Conservation (phyloP, 1,140 invertebrate genomes). For the Caenorhabditis remanei region DNA sequence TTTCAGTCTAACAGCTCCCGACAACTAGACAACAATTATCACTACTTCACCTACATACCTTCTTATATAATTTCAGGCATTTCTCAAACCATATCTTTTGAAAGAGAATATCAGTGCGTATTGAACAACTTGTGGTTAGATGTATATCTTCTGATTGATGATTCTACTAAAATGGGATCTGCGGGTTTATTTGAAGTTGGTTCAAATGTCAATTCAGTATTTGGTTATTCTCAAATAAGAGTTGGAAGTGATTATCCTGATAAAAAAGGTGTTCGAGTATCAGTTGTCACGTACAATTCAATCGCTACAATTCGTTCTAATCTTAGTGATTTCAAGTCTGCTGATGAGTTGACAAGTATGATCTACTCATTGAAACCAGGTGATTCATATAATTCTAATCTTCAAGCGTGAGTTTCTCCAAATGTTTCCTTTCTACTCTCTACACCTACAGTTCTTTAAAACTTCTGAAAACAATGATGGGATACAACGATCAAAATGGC, state of each 20-base stretch:
- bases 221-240: background rate
- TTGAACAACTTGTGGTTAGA: constrained; percentile 15
- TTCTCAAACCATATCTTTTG: background rate
- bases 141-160: background rate
- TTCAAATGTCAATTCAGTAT: background rate
- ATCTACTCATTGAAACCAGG: background rate
- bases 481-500: background rate
- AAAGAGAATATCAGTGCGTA: background rate
- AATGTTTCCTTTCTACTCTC: background rate
- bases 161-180: constrained; percentile 1
- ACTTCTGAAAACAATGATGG: background rate
- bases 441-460: background rate
- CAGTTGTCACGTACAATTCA: background rate
- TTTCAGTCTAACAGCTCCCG: no score
- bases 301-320: background rate
- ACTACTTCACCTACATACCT: no score
- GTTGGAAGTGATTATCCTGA: background rate
- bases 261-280: background rate
- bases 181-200: background rate
- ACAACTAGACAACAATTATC: no score
- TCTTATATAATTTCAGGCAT: background rate
- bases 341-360: background rate
- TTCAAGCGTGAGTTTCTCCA: background rate
- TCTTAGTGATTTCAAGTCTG: background rate
- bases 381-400: background rate